Evolutionary conservation across 1,140 invertebrate species (phyloP).

Genomic region (Harpegnathos saltator): DNA sequence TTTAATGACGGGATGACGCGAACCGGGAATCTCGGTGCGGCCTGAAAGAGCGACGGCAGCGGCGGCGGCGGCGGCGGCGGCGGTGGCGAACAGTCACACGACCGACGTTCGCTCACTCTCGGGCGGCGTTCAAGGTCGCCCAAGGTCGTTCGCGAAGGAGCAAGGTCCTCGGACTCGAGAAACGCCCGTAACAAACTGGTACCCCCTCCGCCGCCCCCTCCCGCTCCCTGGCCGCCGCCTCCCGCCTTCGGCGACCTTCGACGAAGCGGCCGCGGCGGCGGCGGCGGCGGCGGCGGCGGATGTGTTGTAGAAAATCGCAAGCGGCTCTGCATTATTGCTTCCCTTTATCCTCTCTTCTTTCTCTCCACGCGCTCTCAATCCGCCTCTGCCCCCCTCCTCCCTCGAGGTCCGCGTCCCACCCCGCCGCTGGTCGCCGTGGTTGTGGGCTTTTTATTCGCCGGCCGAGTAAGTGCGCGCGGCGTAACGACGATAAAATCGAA

Average conservation of each 20-base stretch:
- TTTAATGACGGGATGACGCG: conserved; percentile 6
- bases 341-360: conserved; percentile 69
- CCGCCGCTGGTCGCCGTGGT: conserved; percentile 51
- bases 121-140: conserved; percentile 78
- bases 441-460: conserved; percentile 63
- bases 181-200: conserved; percentile 79
- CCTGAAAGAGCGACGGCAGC: conserved; percentile 3
- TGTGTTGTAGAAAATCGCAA: conserved; percentile 50
- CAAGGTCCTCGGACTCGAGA: conserved; percentile 76
- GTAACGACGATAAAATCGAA: conserved; percentile 51
- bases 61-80: not conserved
- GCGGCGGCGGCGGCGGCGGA: conserved; percentile 29
- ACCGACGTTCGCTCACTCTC: conserved; percentile 43
- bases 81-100: conserved; percentile 35
- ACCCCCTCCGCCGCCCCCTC: conserved; percentile 62
- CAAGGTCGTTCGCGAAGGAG: conserved; percentile 78
- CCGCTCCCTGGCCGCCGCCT: conserved; percentile 36
- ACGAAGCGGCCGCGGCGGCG: conserved; percentile 29
- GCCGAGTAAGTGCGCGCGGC: conserved; percentile 66
- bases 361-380: conserved; percentile 27
- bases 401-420: too few species aligned
- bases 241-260: conserved; percentile 51
- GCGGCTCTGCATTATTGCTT: conserved; percentile 48
- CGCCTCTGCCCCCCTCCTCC: conserved; percentile 5
- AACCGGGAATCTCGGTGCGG: conserved; percentile 16